Evolutionary conservation across 1,140 invertebrate species (phyloP), one percentile per base, ranked within the genome.

Genomic region (Bombus difficillimus): DNA sequence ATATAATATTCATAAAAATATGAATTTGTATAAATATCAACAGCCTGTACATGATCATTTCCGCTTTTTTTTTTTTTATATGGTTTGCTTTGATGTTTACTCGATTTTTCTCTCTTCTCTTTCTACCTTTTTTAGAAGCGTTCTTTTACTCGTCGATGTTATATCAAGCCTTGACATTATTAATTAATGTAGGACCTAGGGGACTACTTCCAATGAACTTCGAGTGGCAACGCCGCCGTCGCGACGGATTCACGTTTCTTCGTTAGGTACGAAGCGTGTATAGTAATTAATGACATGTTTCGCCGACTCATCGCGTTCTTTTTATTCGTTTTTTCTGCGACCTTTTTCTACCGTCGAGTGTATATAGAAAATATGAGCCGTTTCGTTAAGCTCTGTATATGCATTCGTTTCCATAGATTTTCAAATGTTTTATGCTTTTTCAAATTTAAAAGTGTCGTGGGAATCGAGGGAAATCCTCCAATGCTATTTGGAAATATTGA

Each of bases 261-360:
- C 68, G 47, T 81, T 81, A 72, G 5, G 3, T 3, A 22, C 22
- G 57, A 22, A 12, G 43, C 15, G 8, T 62, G 41, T 68, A 53
- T 68, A 80, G 79, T 79, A 79, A 79, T 81, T 81, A 81, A 81
- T 53, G 64, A 81, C 34, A n/a, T 22, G 66, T 71, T 47, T 69
- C 77, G 10, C 15, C 77, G 39, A 75, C 43, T 75, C 73, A 47
- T 57, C 39, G 73, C 47, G 9, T 37, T 43, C n/a, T 75, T 57
- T 75, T 75, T 15, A 32, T 37, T 22, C n/a, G 10, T 15, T 68
- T 37, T 25, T 13, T 41, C 18, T 4, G 25, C 28, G 3, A 13
- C 28, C 15, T 64, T 64, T 77, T 77, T 22, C 28, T 25, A n/a
- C 2, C 37, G 25, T n/a, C 3, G 9, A 25, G 22, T 39, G 25